A percentile compares a stretch with the other conserved stretches of the same genome.
Evolutionary conservation across 1,140 invertebrate genomes (phyloP).

Genomic region (Laupala kohalensis): DNA sequence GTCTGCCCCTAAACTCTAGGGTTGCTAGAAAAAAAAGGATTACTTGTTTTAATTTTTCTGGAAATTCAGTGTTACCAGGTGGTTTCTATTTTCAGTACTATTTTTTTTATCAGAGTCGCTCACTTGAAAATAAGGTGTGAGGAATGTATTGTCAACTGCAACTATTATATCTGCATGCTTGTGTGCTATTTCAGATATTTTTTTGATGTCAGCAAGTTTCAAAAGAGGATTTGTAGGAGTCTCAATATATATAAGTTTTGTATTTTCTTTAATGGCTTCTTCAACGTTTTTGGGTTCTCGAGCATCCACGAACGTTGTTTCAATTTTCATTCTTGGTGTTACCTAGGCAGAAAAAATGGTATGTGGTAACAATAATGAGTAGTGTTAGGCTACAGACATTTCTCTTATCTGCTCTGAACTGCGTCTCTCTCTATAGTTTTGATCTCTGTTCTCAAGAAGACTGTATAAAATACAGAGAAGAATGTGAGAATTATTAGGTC

Average conservation of each 20-base stretch:
- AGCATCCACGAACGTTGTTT: constrained; percentile 68
- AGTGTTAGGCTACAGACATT: no score
- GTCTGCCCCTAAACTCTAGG: constrained; percentile 83
- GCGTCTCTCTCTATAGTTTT: no score
- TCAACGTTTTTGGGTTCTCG: constrained; percentile 51
- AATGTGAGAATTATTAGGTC: no score
- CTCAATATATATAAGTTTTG: constrained; percentile 95
- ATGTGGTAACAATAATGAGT: no score
- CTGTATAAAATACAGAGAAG: no score
- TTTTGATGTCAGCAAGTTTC: constrained; percentile 80
- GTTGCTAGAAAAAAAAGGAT: constrained; percentile 40
- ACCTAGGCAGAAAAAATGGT: constrained; percentile 32
- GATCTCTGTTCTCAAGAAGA: no score
- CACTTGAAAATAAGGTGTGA: constrained; percentile 87
- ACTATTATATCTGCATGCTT: constrained; percentile 55
- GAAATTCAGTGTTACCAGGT: no score
- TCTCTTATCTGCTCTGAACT: no score
- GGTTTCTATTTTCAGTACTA: no score
- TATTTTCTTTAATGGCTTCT: constrained; percentile 62
- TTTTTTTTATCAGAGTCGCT: no score
- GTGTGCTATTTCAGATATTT: constrained; percentile 49
- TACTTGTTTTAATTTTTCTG: no score
- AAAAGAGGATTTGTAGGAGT: constrained; percentile 94
- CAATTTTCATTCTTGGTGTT: constrained; percentile 50
- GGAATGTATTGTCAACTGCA: constrained; percentile 94